These are phyloP conservation scores for Thalpophila matura DNA, from an alignment of 2,888 invertebrate genomes.

Conservation along the genomic window DNA sequence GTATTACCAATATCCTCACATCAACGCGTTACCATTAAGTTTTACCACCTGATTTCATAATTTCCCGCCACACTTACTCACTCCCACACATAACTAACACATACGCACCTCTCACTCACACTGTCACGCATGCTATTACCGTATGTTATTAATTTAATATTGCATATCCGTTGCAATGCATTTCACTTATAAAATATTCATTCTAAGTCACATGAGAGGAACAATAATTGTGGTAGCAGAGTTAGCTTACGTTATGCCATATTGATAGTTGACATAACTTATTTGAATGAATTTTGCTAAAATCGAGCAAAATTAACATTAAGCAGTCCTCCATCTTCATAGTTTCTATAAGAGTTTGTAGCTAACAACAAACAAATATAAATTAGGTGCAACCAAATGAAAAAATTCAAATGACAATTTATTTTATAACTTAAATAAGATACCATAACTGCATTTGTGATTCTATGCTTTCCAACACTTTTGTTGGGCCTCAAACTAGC, in stretches of 20 bases:
- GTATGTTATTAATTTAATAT: constrained; percentile 40
- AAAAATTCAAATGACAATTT: too few relatives aligned
- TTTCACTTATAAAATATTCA: constrained; percentile 76
- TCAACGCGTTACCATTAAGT: constrained; percentile 6
- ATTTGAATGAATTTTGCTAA: neutral
- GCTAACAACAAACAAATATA: too few relatives aligned
- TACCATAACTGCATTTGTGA: too few relatives aligned
- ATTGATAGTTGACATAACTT: neutral
- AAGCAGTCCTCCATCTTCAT: too few relatives aligned
- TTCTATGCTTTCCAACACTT: too few relatives aligned
- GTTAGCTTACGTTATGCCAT: constrained; percentile 29
- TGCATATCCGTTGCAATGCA: constrained; percentile 55
- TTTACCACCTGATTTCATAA: constrained; percentile 41
- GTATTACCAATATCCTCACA: constrained; percentile 16
- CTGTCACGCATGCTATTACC: constrained; percentile 14
- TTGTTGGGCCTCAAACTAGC: too few relatives aligned
- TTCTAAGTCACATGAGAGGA: constrained; percentile 51
- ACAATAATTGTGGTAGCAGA: constrained; percentile 1
- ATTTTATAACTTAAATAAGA: too few relatives aligned
- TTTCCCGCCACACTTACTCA: constrained; percentile 41
- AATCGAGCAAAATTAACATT: too few relatives aligned
- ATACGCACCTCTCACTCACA: constrained; percentile 21
- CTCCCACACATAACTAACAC: constrained; percentile 27
- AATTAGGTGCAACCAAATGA: too few relatives aligned
- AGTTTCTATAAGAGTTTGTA: too few relatives aligned